phyloP scores from a whole-genome alignment of 92 coral and sea anemone genomes.

The Siderastrea siderea region DNA sequence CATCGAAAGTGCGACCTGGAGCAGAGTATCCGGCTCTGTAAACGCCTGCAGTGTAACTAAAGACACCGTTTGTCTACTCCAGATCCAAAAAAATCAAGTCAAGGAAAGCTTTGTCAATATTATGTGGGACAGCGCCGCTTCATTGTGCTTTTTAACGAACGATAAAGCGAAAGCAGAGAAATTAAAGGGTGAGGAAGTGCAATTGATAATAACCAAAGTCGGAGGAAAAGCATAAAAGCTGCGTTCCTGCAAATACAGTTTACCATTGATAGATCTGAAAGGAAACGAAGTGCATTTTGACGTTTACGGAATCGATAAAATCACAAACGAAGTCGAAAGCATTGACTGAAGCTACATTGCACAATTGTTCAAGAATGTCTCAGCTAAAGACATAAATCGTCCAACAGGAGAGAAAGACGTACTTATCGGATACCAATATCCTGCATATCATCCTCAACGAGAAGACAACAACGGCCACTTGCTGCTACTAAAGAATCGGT shows the following conservation, averaged over 20 bases:
- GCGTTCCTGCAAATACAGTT: slow-evolving; percentile 35
- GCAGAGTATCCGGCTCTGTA: too few species aligned
- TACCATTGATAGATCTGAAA: slow-evolving; percentile 56
- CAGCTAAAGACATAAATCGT: slow-evolving; percentile 39
- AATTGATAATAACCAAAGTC: slow-evolving; percentile 45
- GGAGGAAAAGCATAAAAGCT: slow-evolving; percentile 55
- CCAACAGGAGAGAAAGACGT: slow-evolving; percentile 70
- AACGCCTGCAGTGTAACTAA: too few species aligned
- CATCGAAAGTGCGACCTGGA: too few species aligned
- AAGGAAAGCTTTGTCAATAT: slow-evolving; percentile 44
- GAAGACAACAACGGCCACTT: slow-evolving; percentile 54
- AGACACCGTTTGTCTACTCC: slow-evolving; percentile 25
- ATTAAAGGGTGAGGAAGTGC: slow-evolving; percentile 28
- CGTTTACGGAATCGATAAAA: slow-evolving; percentile 71
- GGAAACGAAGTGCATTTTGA: slow-evolving; percentile 42
- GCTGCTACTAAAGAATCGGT: slow-evolving; percentile 35
- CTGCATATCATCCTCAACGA: slow-evolving; percentile 62
- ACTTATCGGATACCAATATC: slow-evolving; percentile 70
- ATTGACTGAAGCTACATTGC: slow-evolving; percentile 34
- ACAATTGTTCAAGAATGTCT: slow-evolving; percentile 48
- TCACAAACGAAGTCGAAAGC: slow-evolving; percentile 51
- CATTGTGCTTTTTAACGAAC: slow-evolving; percentile 59
- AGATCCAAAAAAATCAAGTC: slow-evolving; percentile 44
- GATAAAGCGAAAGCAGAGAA: slow-evolving; percentile 50
- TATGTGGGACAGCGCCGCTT: slow-evolving; percentile 61